These are phyloP conservation scores for Melieria omissa DNA, from an alignment of 2,888 invertebrate species.

Conservation along the genomic window DNA sequence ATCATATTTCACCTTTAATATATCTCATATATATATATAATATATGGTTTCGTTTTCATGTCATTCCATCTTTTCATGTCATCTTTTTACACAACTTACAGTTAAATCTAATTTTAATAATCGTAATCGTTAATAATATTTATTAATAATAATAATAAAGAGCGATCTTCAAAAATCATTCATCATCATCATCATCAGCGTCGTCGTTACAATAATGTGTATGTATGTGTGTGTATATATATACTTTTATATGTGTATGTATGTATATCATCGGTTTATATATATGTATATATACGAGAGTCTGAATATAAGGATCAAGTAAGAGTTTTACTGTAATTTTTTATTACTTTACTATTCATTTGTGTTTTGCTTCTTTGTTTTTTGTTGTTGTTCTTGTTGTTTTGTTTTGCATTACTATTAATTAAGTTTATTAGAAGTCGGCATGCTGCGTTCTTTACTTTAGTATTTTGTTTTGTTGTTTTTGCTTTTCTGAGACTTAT, in stretches of 20 bases:
- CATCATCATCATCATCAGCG: not conserved
- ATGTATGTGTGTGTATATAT: slow-evolving; percentile 20
- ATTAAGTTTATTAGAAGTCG: slow-evolving; percentile 7
- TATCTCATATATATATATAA: slow-evolving; percentile 36
- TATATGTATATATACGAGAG: slow-evolving; percentile 28
- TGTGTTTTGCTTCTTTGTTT: not conserved
- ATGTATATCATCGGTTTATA: slow-evolving; percentile 17
- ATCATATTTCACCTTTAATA: slow-evolving; percentile 34
- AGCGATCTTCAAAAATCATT: slow-evolving; percentile 31
- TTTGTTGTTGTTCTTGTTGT: not conserved
- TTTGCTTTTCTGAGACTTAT: slow-evolving; percentile 18
- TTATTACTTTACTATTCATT: slow-evolving; percentile 10
- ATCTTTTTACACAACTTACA: slow-evolving; percentile 40
- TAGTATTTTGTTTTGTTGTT: too few relatives aligned
- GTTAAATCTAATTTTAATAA: slow-evolving; percentile 20
- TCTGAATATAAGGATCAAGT: slow-evolving; percentile 27
- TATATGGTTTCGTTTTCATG: slow-evolving; percentile 26
- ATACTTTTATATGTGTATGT: slow-evolving; percentile 15
- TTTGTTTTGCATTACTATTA: slow-evolving; percentile 12
- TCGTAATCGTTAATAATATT: slow-evolving; percentile 10
- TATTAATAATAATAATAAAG: slow-evolving; percentile 31
- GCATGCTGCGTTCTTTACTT: too few relatives aligned
- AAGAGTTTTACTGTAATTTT: slow-evolving; percentile 22
- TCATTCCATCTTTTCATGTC: slow-evolving; percentile 26
- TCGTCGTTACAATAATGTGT: slow-evolving; percentile 22